These are phyloP conservation scores for Odobenus rosmarus DNA, from an alignment of 2,113 vertebrate genomes.

Conservation along the genomic window DNA sequence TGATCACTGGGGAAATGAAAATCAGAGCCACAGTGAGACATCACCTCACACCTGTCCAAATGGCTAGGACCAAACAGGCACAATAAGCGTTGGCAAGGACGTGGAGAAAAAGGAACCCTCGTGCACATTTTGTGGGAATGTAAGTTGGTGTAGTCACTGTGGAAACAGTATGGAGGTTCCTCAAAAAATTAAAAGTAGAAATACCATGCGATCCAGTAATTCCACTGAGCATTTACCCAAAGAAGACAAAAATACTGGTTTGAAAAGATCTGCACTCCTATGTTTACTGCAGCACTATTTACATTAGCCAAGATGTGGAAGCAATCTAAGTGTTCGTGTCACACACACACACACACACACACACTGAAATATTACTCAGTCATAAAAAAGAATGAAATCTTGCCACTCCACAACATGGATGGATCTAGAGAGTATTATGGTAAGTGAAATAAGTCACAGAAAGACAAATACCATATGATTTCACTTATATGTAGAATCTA, in stretches of 20 bases:
- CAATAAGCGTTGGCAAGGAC: neutral
- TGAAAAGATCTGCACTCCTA: neutral
- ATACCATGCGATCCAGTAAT: neutral
- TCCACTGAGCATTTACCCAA: neutral
- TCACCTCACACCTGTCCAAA: neutral
- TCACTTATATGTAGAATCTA: neutral
- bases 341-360: neutral
- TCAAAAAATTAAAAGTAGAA: neutral
- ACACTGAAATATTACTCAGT: neutral
- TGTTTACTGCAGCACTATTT: neutral
- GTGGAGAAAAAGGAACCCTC: neutral
- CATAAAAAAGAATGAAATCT: neutral
- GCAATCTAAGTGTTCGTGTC: neutral
- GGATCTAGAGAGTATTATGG: neutral
- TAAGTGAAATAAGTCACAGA: neutral
- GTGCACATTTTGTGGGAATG: too few relatives aligned
- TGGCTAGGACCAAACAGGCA: neutral
- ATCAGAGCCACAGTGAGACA: neutral
- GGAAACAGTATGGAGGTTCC: neutral
- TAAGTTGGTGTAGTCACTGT: neutral
- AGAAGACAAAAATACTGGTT: neutral
- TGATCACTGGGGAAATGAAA: neutral
- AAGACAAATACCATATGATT: neutral
- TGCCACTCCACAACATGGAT: neutral
- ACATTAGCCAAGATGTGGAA: neutral